Evolutionary conservation across 1,140 invertebrate genomes (phyloP).

Genomic region (Lineus longissimus): DNA sequence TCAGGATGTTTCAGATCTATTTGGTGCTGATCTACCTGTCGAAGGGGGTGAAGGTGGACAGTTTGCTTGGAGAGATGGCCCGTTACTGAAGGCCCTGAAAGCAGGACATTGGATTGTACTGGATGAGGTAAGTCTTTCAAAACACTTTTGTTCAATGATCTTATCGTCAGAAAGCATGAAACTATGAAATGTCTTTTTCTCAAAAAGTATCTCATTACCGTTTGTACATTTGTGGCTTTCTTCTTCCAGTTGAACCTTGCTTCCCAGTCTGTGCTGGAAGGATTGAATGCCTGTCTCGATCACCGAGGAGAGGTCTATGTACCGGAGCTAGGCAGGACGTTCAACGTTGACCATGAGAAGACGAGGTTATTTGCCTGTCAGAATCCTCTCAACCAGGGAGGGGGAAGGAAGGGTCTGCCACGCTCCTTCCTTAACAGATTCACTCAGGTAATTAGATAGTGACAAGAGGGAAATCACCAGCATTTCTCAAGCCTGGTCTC

Average conservation of each 20-base stretch:
- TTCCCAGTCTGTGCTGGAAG: constrained; percentile 96
- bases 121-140: constrained; percentile 76
- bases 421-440: constrained; percentile 98
- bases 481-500: background rate
- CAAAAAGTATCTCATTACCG: background rate
- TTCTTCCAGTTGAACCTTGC: constrained; percentile 80
- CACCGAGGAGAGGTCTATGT: constrained; percentile 94
- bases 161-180: background rate
- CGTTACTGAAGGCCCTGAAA: constrained; percentile 87
- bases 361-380: constrained; percentile 96
- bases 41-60: constrained; percentile 72
- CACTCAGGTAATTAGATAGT: constrained; percentile 67
- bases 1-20: constrained; percentile 92
- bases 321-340: constrained; percentile 86
- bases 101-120: constrained; percentile 92
- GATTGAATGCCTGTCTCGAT: constrained; percentile 96
- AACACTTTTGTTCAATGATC: constrained; percentile 10
- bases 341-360: constrained; percentile 62
- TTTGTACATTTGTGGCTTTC: background rate
- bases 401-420: constrained; percentile 89
- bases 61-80: constrained; percentile 95
- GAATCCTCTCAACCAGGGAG: constrained; percentile 95
- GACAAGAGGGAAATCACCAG: too few relatives aligned
- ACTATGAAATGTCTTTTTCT: background rate
- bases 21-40: constrained; percentile 94